Base-by-base conservation (phyloP, 1,140 invertebrate genomes). In the Drosophila carrolli region DNA sequence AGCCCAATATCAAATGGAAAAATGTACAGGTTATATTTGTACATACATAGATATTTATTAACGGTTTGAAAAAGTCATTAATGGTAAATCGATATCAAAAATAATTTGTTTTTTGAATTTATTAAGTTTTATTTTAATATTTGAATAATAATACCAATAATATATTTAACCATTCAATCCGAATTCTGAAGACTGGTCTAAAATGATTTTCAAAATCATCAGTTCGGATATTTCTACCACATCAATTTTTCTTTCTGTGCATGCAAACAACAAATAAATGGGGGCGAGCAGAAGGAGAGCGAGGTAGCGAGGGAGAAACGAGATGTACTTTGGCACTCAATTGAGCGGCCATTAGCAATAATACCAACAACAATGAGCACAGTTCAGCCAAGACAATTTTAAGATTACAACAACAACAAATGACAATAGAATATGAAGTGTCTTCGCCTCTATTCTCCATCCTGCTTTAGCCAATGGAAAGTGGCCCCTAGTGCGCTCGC, bases 401-500 rank as follows among this genome's bases (percentile, higher is more conserved):
- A 88, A 86, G 83, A 86, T 88, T 86, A 86, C 83, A 86, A 86
- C 75, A 85, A 83, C 56, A 68, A 68, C 46, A 70, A 43, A 54
- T 88, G 83, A 86, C 83, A 86, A 86, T 88, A 86, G 83, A 86
- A 86, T 86, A 88, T 85, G 83, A 86, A 86, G 82, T 86, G 78
- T 56, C 43, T 63, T 72, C 53, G 70, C 44, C 57, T 48, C 35
- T 23, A 59, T 48, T 9, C 51, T 23, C 32, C 54, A 46, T 40
- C 71, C 23, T 38, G 16, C 56, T 53, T 38, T 51, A 37, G 35
- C 10, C 35, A n/a, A 57, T n/a, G 40, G 8, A 14, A 37, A 35
- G 14, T 32, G n/a, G 19, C n/a, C 19, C 35, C 43, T 37, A 57
- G 29, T 71, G 66, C 54, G 41, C 63, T 27, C 63, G 62, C 50